phyloP scores from a whole-genome alignment of 2,797 vertebrate genomes.

The Poecilia velifera region DNA sequence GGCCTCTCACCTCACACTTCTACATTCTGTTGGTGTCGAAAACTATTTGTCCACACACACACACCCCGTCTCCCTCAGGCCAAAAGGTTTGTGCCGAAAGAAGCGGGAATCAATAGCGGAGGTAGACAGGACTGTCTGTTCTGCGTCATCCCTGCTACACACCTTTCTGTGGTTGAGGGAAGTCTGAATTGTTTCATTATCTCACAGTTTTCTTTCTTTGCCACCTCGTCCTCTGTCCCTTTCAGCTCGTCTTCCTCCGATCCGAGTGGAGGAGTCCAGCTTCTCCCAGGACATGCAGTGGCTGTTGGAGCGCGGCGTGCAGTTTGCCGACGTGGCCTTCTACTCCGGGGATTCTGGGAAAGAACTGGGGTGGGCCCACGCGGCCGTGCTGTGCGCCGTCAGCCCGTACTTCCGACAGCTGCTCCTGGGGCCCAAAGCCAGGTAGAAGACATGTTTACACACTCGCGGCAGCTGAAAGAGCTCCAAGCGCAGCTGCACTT shows the following conservation, averaged over 20 bases:
- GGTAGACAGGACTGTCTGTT: constrained; percentile 15
- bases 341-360: constrained; percentile 85
- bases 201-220: background rate
- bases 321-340: constrained; percentile 93
- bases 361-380: constrained; percentile 88
- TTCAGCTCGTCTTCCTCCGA: constrained; percentile 90
- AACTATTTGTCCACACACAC: constrained; percentile 4
- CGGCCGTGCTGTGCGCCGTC: constrained; percentile 88
- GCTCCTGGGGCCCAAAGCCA: constrained; percentile 85
- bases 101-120: constrained; percentile 13
- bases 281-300: constrained; percentile 91
- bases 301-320: constrained; percentile 88
- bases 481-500: background rate
- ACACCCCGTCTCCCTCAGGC: constrained; percentile 6
- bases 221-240: background rate
- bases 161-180: background rate
- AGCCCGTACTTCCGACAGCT: constrained; percentile 94
- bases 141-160: constrained; percentile 2
- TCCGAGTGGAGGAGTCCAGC: constrained; percentile 91
- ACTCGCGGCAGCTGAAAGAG: background rate
- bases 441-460: constrained; percentile 51
- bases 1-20: constrained; percentile 11
- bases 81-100: constrained; percentile 21
- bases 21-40: constrained; percentile 11
- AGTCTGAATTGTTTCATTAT: too few relatives aligned